Percentiles rank a stretch among this genome's conserved stretches.
These are phyloP conservation scores for Rotaria macrura DNA, from an alignment of 2,888 invertebrate species.

Conservation along the genomic window DNA sequence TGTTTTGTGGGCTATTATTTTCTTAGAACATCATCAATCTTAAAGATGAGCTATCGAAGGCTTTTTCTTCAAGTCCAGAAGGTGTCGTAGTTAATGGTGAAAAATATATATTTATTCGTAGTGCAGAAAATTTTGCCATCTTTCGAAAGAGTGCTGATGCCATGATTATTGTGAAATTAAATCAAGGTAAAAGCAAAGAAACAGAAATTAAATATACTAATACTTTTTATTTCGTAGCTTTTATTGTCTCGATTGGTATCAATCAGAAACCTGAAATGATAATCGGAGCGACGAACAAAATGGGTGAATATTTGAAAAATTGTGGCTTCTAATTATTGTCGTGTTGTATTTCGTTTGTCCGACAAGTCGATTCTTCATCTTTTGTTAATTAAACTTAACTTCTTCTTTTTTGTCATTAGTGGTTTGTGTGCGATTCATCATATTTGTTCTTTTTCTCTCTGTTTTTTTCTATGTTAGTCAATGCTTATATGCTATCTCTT, in stretches of 20 bases:
- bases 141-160: conserved; percentile 26
- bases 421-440: neutral
- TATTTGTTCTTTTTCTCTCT: neutral
- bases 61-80: neutral
- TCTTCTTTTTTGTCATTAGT: neutral
- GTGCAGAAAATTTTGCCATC: conserved; percentile 24
- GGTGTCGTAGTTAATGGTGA: conserved; percentile 27
- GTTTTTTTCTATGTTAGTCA: neutral
- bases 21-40: neutral
- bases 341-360: neutral
- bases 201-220: too few species aligned
- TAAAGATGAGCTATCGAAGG: neutral
- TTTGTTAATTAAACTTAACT: neutral
- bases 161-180: conserved; percentile 25
- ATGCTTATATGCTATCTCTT: neutral
- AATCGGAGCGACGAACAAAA: neutral
- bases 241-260: neutral
- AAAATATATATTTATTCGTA: conserved; percentile 29
- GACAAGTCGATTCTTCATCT: neutral
- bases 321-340: neutral
- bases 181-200: conserved; percentile 24
- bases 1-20: neutral
- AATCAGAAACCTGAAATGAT: conserved; percentile 21
- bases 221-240: too few species aligned
- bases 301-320: conserved; percentile 14